Conservation (phyloP, 1,140 invertebrate genomes). For the Zaprionus lachaisei region DNA sequence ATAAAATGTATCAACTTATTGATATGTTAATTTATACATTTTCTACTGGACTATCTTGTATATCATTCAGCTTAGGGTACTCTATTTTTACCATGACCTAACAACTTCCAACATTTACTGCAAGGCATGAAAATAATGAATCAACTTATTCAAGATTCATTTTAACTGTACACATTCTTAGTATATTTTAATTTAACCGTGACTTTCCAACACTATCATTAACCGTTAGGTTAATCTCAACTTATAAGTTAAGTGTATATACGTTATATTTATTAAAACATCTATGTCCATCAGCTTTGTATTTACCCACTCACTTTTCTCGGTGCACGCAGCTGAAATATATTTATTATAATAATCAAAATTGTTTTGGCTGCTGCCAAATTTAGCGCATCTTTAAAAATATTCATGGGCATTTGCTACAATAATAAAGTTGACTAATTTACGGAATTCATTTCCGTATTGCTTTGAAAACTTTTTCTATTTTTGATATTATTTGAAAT, state of each 20-base stretch:
- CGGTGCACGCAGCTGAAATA: neutral
- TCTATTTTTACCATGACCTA: too few species aligned
- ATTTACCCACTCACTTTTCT: neutral
- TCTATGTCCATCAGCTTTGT: neutral
- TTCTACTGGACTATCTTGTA: neutral
- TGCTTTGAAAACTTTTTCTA: neutral
- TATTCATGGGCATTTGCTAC: neutral
- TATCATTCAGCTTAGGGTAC: neutral
- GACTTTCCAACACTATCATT: too few species aligned
- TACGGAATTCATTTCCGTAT: slow-evolving; percentile 1
- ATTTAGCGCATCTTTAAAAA: slow-evolving; percentile 6
- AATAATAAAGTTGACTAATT: slow-evolving; percentile 3
- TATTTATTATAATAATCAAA: slow-evolving; percentile 11
- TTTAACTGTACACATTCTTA: too few species aligned
- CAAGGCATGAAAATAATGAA: too few species aligned
- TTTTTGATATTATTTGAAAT: neutral
- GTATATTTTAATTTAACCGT: too few species aligned
- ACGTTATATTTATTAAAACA: too few species aligned
- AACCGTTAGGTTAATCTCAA: too few species aligned
- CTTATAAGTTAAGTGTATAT: too few species aligned
- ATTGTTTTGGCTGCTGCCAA: neutral
- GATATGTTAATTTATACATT: too few species aligned
- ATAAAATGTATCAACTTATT: too few species aligned
- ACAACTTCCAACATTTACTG: too few species aligned
- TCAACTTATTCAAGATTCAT: too few species aligned